Evolutionary conservation across 2,113 vertebrate genomes (phyloP), one percentile per base, ranked within the genome.

Genomic region (Atractosteus spatula): DNA sequence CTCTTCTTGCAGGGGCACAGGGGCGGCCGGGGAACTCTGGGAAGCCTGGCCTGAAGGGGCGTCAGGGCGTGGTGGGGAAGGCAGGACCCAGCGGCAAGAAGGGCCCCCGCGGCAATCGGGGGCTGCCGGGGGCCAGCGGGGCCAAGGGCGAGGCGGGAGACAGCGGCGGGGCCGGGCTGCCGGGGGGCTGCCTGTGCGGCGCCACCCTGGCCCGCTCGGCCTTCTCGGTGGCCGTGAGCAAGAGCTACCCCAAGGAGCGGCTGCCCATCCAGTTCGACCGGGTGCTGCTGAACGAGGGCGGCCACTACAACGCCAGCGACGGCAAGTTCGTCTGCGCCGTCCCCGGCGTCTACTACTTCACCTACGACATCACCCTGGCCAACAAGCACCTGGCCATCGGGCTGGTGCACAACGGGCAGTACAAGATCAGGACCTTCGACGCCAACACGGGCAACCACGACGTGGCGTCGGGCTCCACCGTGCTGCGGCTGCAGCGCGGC

Each of bases 361-460:
- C 94, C 70, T 99, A 99, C 0, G 97, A 99, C 63, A 96, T 99
- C 83, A 99, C 96, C 0, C 73, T 99, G 86, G 95, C 97, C 79
- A 98, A 97, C 77, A 99, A 97, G 78, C 97, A 99, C 80, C 77
- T 99, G 81, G 97, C 97, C 71, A 98, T 99, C 0, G 97, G 97
- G 14, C 87, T 99, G 80, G 95, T 99, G 2, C 96, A 97, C 83
- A 99, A 99, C 0, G 97, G 97, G 7, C 95, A 97, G 76, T 99
- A 99, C 86, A 93, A 94, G 65, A 96, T 98, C 88, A 95, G 92
- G 84, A 98, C 97, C 1, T 99, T 99, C 10, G 97, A 99, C 1
- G 96, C 93, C 75, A 99, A 99, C 82, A 99, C 97, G 0, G 97
- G 97, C 3, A 99, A 99, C 86, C 91, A 98, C 0, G 97, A 99